phyloP scores from a whole-genome alignment of 2,797 vertebrate species.

The Phylloscopus collybita region DNA sequence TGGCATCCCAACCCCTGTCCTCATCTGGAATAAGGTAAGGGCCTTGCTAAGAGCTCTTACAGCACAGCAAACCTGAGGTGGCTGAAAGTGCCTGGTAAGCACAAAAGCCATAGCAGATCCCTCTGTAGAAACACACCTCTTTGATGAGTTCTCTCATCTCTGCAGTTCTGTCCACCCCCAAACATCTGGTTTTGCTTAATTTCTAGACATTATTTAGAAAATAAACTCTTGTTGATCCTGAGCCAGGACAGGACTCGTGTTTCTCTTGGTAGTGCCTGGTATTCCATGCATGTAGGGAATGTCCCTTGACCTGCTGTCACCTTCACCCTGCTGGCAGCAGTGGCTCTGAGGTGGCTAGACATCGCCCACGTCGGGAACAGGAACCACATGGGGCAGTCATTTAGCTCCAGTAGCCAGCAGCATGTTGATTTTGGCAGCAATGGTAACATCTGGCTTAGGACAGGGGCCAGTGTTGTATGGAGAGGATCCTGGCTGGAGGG shows the following conservation, averaged over 20 bases:
- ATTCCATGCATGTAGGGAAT: neutral
- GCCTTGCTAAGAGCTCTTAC: neutral
- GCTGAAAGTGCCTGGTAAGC: neutral
- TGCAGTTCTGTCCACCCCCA: neutral
- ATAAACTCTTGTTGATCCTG: neutral
- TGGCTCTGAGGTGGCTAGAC: neutral
- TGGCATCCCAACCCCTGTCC: constrained; percentile 90
- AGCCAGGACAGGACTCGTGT: neutral
- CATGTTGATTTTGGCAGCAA: neutral
- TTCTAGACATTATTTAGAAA: neutral
- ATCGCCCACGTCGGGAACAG: neutral
- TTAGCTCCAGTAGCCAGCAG: neutral
- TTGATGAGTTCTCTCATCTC: neutral
- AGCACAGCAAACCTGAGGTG: neutral
- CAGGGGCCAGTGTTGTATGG: neutral
- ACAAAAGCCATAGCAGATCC: neutral
- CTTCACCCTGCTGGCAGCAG: neutral
- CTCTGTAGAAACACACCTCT: neutral
- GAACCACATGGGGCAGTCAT: neutral
- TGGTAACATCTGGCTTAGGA: neutral
- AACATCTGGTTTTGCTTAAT: constrained; percentile 11
- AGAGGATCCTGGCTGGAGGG: accelerated
- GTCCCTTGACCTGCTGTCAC: neutral
- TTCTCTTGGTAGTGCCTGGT: neutral
- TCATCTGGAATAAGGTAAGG: constrained; percentile 92